Base-by-base conservation (phyloP, 1,140 invertebrate genomes). In the Scaptomyza graminum region DNA sequence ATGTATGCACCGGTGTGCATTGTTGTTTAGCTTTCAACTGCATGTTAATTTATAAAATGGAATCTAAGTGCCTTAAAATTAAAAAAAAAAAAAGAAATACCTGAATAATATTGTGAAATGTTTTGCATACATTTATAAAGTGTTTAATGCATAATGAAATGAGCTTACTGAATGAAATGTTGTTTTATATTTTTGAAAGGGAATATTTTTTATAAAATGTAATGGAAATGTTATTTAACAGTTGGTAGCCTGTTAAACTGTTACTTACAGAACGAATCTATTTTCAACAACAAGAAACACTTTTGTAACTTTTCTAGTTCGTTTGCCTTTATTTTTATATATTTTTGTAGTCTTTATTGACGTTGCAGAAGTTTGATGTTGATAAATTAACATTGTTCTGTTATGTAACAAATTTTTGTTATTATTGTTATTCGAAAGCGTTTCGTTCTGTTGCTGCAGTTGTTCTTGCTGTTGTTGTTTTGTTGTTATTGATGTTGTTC, bases 381-480 rank as follows among this genome's bases (percentile, higher is more conserved):
- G 41, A 71, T 82, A 62, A 71, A 50, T 87, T 81, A 85, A 78
- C 67, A 79, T 76, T 72, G 47, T 66, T 56, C 60, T 83, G 74
- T 85, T 87, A 87, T 87, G 68, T 81, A 87, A 82, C 78, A 85
- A 85, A 88, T 69, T 75, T 82, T 66, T 72, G 62, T 50, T 80
- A 41, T 74, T 78, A 72, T 70, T 90, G 57, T 87, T 90, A 79
- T 87, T 90, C 87, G 87, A 90, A 90, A 90, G 85, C 85, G 80
- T 84, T 85, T 90, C 87, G 81, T 90, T 89, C 87, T 90, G 88
- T 90, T 90, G 87, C 82, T 90, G 87, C 82, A 88, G 82, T 88
- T 90, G 74, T 87, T 89, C 74, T 81, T 81, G 69, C 75, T 78
- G 74, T 85, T 84, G 75, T 80, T 80, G 31, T 41, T 41, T 74